Evolutionary conservation across 2,888 invertebrate species (phyloP), one percentile per base, ranked within the genome.

Genomic region (Sinhomidia bicolor): DNA sequence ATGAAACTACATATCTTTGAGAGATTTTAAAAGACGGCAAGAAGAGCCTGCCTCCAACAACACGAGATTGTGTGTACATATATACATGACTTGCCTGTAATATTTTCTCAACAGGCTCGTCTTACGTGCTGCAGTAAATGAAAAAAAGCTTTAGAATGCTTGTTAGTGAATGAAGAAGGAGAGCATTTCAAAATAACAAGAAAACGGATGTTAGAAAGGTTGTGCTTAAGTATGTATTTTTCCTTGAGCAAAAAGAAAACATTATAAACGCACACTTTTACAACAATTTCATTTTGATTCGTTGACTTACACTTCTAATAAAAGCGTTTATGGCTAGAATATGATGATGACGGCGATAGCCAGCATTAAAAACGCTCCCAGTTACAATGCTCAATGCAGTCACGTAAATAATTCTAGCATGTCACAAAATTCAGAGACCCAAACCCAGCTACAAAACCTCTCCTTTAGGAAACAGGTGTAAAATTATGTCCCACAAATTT

Each of bases 61-160:
- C 23, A n/a, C 17, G 36, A 68, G 29, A 68, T n/a, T n/a, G n/a
- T n/a, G n/a, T n/a, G n/a, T n/a, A n/a, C n/a, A n/a, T n/a, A n/a
- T n/a, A n/a, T 84, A 47, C 57, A 71, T 44, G 74, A 17, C 84
- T 84, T 47, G 76, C 76, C 76, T 84, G 2, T 12, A 60, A 57
- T 62, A 76, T 71, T 83, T 26, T 47, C 23, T 44, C n/a, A 44
- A 44, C 76, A 84, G 76, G 84, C 74, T 60, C 74, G 74, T 26
- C 76, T 76, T 47, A 47, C 26, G 7, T 23, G 47, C n/a, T 71
- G 65, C 9, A 20, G 10, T 20, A 14, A n/a, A n/a, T n/a, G n/a
- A n/a, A n/a, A n/a, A n/a, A n/a, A n/a, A n/a, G n/a, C n/a, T n/a
- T 20, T 10, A 44, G 14, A n/a, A 17, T 20, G 14, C 47, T 2